These are phyloP conservation scores for Cyanistes caeruleus DNA, from an alignment of 2,113 vertebrate species.

Conservation along the genomic window DNA sequence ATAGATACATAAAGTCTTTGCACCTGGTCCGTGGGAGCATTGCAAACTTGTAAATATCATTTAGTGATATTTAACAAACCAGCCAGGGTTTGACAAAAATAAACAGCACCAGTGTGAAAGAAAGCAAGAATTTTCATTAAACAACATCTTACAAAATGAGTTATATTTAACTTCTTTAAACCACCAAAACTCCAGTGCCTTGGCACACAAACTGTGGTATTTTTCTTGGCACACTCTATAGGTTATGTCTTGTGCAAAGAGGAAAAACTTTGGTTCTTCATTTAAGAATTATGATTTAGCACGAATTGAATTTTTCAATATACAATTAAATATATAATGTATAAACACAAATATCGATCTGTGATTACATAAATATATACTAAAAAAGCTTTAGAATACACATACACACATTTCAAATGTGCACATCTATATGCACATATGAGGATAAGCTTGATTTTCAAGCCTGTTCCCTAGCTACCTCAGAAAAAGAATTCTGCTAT, in stretches of 20 bases:
- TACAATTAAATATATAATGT: background rate
- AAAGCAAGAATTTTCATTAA: constrained; percentile 53
- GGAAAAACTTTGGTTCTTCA: background rate
- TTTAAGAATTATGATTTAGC: background rate
- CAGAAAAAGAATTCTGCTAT: background rate
- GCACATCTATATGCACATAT: background rate
- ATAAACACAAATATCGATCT: background rate
- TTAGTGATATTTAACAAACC: constrained; percentile 66
- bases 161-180: constrained; percentile 42
- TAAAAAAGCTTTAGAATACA: background rate
- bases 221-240: background rate
- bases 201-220: background rate
- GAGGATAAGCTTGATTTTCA: background rate
- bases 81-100: constrained; percentile 46
- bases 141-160: constrained; percentile 37
- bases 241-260: background rate
- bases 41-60: constrained; percentile 62
- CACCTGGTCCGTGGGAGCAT: constrained; percentile 51
- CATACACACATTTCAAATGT: background rate
- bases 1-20: background rate
- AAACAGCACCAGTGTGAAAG: constrained; percentile 37
- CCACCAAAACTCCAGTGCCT: background rate
- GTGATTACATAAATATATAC: background rate
- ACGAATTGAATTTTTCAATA: background rate
- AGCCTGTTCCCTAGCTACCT: constrained; percentile 3